Evolutionary conservation across 2,113 vertebrate genomes (phyloP).

Genomic region (Tragelaphus strepsiceros): DNA sequence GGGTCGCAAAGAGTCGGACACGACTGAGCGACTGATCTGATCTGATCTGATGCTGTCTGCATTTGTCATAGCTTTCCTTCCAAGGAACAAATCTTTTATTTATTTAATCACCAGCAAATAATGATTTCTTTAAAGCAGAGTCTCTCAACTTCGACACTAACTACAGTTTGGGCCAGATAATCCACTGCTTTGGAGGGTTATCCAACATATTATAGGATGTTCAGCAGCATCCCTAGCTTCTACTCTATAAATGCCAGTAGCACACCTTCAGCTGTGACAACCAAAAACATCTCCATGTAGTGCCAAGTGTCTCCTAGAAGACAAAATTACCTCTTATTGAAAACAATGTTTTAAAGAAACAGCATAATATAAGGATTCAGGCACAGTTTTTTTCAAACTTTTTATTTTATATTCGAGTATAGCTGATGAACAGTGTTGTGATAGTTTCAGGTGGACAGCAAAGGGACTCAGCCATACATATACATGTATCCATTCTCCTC

Average conservation of each 20-base stretch:
- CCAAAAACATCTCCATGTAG: background rate
- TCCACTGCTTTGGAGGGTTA: background rate
- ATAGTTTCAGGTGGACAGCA: background rate
- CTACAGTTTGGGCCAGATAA: background rate
- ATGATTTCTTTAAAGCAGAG: background rate
- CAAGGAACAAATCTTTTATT: background rate
- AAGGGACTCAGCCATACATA: background rate
- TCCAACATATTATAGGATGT: background rate
- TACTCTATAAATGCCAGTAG: background rate
- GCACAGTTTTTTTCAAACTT: background rate
- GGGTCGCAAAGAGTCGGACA: no score
- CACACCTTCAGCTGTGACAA: background rate
- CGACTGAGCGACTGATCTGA: no score
- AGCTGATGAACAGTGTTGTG: background rate
- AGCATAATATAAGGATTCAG: background rate
- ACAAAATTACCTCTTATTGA: background rate
- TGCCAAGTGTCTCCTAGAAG: background rate
- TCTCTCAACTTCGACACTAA: background rate
- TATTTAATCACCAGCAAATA: background rate
- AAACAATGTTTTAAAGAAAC: background rate
- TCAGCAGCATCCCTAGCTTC: background rate
- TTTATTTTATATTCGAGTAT: background rate
- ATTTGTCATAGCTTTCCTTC: background rate
- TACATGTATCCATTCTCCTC: background rate
- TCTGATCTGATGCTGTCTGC: no score